Evolutionary conservation across 2,113 vertebrate species (phyloP), one percentile per base, ranked within the genome.

Genomic region (Ploceus nigricollis): DNA sequence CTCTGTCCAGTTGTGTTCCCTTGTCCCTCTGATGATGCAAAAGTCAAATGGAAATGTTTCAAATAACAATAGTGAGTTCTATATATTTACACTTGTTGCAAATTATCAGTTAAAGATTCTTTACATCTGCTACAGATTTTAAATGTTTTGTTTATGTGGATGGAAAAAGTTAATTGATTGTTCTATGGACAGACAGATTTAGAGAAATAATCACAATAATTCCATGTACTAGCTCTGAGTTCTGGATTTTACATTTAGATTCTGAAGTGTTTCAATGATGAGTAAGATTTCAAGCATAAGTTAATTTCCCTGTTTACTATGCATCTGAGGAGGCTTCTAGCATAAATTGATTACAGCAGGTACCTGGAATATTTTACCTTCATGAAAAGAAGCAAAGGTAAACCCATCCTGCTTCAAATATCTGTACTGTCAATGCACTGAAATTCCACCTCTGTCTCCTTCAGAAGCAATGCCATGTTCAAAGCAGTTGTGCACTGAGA

Each of bases 301-400:
- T 79, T 89, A 94, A 92, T 71, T 66, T 84, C 27, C 61, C 39
- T 61, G 35, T 89, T 87, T 57, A 31, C 72, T 94, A 73, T 92
- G 94, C 89, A 96, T 96, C 89, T 96, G 92, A 96, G 83, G 73
- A 93, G 95, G 94, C 85, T 96, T 87, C 69, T 84, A 72, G 39
- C 57, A 63, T 33, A 24, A 71, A 6, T 30, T 87, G 47, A 54
- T 95, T 96, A 58, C 11, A 83, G 42, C 24, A 75, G 66, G 10
- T 78, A 68, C 23, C 30, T 64, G 40, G 20, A 64, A 37, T 78
- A 78, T 58, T 89, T 88, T 88, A 35, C 20, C 30, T 28, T 71
- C 17, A 3, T 71, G 33, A 89, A 79, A 87, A 78, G 60, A 81
- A 71, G 8, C 9, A 60, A 80, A 86, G 44, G 8, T 51, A 87